These are phyloP conservation scores for Pelvicachromis taeniatus DNA, from an alignment of 2,113 vertebrate genomes.

Conservation along the genomic window DNA sequence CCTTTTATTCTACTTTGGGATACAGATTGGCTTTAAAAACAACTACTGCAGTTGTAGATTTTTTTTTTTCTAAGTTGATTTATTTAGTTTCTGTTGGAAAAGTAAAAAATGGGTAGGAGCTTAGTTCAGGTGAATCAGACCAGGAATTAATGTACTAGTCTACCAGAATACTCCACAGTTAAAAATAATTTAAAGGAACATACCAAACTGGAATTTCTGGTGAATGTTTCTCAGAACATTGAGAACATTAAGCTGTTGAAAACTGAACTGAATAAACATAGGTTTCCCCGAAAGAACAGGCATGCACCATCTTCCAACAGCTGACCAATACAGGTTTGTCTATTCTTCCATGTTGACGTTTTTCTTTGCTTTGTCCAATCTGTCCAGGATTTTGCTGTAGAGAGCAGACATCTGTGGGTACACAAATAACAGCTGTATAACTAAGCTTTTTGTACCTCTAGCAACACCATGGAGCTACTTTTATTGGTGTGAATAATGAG, in stretches of 20 bases:
- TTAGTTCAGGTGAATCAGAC: background rate
- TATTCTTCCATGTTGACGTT: conserved; percentile 62
- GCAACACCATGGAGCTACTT: background rate
- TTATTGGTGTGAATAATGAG: background rate
- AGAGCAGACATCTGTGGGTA: conserved; percentile 78
- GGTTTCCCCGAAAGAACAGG: background rate
- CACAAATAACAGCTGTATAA: background rate
- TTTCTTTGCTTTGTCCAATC: conserved; percentile 74
- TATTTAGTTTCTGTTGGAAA: background rate
- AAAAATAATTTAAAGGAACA: background rate
- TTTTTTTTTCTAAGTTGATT: background rate
- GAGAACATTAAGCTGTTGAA: background rate
- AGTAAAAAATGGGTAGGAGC: background rate
- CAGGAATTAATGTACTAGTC: background rate
- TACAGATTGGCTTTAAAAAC: background rate
- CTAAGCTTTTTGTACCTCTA: background rate
- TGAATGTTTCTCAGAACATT: background rate
- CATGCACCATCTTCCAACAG: background rate
- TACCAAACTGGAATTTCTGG: background rate
- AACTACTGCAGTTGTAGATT: background rate
- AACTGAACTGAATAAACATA: background rate
- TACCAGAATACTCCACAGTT: background rate
- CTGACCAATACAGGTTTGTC: background rate
- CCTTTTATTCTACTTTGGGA: conserved; percentile 45
- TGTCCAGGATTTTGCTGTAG: conserved; percentile 80